Evolutionary conservation across 2,888 invertebrate genomes (phyloP).

Genomic region (Volucella inflata): DNA sequence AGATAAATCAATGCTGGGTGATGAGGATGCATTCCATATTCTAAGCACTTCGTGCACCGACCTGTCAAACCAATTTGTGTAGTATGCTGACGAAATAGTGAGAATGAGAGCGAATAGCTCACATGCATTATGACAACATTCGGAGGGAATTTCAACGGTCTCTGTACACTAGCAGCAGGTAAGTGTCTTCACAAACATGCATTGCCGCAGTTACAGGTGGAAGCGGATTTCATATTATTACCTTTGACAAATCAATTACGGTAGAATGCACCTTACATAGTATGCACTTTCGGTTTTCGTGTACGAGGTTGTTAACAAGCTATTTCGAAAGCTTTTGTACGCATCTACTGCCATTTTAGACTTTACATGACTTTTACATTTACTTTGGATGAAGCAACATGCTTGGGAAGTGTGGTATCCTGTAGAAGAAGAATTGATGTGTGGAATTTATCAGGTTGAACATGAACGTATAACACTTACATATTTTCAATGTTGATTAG

Average conservation of each 20-base stretch:
- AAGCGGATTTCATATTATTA: constrained; percentile 11
- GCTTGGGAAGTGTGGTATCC: constrained; percentile 1
- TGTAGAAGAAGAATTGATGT: neutral
- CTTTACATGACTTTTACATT: constrained; percentile 1
- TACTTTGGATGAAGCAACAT: constrained; percentile 7
- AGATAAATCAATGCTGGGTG: constrained; percentile 3
- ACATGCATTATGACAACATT: constrained; percentile 16
- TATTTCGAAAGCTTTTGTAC: neutral
- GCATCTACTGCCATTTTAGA: neutral
- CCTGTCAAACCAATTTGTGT: constrained; percentile 26
- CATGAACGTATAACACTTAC: too few species aligned
- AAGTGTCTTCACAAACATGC: neutral
- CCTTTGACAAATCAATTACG: constrained; percentile 26
- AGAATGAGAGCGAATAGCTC: constrained; percentile 8
- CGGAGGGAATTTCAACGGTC: constrained; percentile 4
- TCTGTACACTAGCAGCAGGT: constrained; percentile 10
- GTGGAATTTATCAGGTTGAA: neutral
- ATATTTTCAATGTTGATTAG: too few species aligned
- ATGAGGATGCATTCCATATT: neutral
- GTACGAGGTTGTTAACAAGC: constrained; percentile 9
- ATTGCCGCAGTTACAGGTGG: constrained; percentile 21
- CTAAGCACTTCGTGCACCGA: constrained; percentile 6
- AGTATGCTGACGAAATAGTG: neutral
- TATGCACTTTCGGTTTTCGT: constrained; percentile 20
- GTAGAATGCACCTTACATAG: constrained; percentile 12